These are phyloP conservation scores for Meles meles DNA, from an alignment of 2,113 vertebrate species.

Conservation along the genomic window DNA sequence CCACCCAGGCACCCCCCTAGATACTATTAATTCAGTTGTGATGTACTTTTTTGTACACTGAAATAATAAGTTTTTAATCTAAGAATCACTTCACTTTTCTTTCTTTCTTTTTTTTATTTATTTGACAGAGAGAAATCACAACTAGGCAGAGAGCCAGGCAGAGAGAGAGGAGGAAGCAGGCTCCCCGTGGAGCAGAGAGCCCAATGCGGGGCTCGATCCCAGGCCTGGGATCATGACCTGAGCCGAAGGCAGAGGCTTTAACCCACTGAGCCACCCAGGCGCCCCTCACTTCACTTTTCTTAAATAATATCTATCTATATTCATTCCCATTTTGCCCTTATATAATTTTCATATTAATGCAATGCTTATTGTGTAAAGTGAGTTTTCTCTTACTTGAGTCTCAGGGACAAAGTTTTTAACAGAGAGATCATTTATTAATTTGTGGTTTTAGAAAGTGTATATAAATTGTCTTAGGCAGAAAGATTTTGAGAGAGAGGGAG, in stretches of 20 bases:
- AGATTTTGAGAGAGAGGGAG: not conserved
- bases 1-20: not conserved
- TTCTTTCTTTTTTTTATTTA: no score
- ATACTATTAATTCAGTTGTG: not conserved
- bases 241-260: no score
- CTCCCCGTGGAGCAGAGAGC: no score
- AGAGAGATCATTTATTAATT: not conserved
- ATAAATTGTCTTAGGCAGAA: not conserved
- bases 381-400: not conserved
- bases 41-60: not conserved
- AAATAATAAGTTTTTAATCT: not conserved
- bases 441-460: not conserved
- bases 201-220: no score
- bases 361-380: not conserved
- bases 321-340: not conserved
- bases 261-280: no score
- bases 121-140: no score
- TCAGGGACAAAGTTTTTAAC: not conserved
- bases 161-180: no score
- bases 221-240: no score
- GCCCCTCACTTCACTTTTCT: not conserved
- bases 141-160: no score
- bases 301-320: not conserved
- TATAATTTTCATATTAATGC: not conserved
- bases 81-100: not conserved